Percentiles rank a stretch among this genome's conserved stretches.
Evolutionary conservation across 2,888 invertebrate species (phyloP).

Genomic region (Timandra comae): DNA sequence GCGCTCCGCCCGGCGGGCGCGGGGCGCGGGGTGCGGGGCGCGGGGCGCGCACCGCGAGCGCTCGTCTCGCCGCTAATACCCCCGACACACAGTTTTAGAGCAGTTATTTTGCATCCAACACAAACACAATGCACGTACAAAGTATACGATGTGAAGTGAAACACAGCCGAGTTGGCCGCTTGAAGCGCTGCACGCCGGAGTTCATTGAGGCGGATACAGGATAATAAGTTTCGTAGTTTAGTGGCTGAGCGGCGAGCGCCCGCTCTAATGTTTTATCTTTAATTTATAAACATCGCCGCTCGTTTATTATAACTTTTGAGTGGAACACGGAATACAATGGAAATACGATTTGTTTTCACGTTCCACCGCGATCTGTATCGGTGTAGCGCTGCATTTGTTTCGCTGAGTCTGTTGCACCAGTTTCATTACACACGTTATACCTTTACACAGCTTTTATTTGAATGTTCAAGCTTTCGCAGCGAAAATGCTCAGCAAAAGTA

Average conservation of each 20-base stretch:
- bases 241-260: conserved; percentile 1
- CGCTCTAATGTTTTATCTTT: not conserved
- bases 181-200: conserved; percentile 13
- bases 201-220: conserved; percentile 21
- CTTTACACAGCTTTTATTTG: too few relatives aligned
- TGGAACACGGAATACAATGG: not conserved
- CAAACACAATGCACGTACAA: conserved; percentile 4
- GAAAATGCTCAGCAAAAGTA: too few relatives aligned
- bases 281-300: not conserved
- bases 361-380: too few relatives aligned
- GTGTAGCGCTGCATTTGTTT: too few relatives aligned
- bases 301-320: not conserved
- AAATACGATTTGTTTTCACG: too few relatives aligned
- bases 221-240: conserved; percentile 24
- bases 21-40: too few relatives aligned
- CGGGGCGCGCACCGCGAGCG: too few relatives aligned
- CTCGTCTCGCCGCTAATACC: not conserved
- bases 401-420: too few relatives aligned
- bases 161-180: conserved; percentile 15
- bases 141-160: not conserved
- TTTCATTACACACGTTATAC: too few relatives aligned
- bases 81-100: conserved; percentile 1
- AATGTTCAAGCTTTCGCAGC: too few relatives aligned
- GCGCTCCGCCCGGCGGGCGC: too few relatives aligned
- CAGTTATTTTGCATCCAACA: conserved; percentile 2